Evolutionary conservation across 1,140 invertebrate species (phyloP), one percentile per base, ranked within the genome.

Genomic region (Drosophila ananassae): DNA sequence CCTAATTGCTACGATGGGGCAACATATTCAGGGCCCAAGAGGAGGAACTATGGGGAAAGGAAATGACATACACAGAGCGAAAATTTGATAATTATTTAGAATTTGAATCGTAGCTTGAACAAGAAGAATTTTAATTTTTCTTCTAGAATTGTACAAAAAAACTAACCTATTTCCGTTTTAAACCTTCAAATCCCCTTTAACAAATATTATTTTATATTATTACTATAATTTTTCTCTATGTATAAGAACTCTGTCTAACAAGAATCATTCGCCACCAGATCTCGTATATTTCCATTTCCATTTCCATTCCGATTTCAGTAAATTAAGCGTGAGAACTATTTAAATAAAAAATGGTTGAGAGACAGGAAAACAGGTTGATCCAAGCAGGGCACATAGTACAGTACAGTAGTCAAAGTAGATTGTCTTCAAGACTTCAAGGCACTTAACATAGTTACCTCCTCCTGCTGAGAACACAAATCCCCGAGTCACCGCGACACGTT

Each of bases 251-350:
- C 34, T 6, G 22, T 24, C 17, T 64, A 67, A 52, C 63, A 46
- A 67, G 46, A 59, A 7, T 51, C 21, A 28, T 34, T 41, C 17
- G 25, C 60, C 37, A 63, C 21, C 52, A 54, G 50, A 69, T 53
- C 54, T 34, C 44, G 34, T 48, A 63, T 46, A 50, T 69, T 69
- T 69, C 66, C 50, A 50, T 69, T 69, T 69, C 66, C 63, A 82
- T 50, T 82, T 82, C 74, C 67, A 51, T 78, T 77, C 50, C 73
- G 78, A 75, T 82, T 85, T 53, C 57, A 59, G 73, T 62, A 52
- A 85, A 74, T 84, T 77, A 78, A 77, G 83, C 83, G 83, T 87
- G 83, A 87, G 83, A 87, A 87, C 76, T 54, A 77, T 54, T 63
- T 53, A 47, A 53, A 74, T 56, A 66, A 48, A 54, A 21, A 52